These are phyloP conservation scores for Pelvicachromis taeniatus DNA, from an alignment of 2,113 vertebrate species.

Conservation along the genomic window DNA sequence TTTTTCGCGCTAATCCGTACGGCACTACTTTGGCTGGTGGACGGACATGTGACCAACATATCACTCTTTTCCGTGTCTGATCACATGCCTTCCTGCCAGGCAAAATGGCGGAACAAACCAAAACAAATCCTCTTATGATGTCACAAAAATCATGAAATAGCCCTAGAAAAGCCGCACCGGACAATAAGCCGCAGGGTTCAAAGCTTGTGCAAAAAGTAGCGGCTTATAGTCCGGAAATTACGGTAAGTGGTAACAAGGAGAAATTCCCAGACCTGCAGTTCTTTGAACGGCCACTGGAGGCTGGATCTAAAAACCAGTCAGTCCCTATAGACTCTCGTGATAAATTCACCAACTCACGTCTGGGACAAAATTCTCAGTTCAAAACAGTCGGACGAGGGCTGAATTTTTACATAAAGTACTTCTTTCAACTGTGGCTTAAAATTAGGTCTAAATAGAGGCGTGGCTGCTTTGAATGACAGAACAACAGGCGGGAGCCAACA, in stretches of 20 bases:
- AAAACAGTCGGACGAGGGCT: accelerated
- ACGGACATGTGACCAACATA: too few relatives aligned
- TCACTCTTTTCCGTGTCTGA: too few relatives aligned
- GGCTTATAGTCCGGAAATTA: too few relatives aligned
- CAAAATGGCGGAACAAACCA: too few relatives aligned
- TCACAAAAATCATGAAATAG: too few relatives aligned
- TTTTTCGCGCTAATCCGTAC: too few relatives aligned
- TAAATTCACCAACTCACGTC: not conserved
- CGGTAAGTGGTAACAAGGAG: not conserved
- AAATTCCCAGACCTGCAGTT: not conserved
- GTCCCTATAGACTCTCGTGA: not conserved
- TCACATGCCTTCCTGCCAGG: too few relatives aligned
- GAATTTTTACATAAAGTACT: not conserved
- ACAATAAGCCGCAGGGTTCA: too few relatives aligned
- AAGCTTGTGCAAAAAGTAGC: too few relatives aligned
- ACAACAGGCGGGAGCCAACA: not conserved
- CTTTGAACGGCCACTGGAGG: not conserved
- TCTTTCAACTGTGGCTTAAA: not conserved
- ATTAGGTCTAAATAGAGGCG: accelerated
- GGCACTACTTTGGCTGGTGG: too few relatives aligned
- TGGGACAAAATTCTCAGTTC: not conserved
- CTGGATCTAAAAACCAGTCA: not conserved
- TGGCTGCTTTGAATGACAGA: not conserved
- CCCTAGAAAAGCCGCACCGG: too few relatives aligned
- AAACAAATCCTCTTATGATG: too few relatives aligned